Conservation (phyloP, 2,113 vertebrate species). For the Terrapene triunguis region DNA sequence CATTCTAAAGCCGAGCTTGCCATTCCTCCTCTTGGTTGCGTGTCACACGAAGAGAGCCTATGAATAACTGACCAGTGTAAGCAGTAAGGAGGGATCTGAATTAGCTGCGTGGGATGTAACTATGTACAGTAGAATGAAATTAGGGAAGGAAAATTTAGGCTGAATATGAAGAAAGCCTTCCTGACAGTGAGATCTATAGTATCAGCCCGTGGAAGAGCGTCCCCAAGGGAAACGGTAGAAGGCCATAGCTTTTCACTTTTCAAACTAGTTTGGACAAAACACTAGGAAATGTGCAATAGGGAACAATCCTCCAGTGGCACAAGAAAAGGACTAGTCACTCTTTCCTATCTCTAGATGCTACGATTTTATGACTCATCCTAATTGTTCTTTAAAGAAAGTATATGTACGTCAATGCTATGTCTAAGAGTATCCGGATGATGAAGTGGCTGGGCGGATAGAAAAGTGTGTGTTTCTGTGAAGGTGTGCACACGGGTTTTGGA, state of each 20-base stretch:
- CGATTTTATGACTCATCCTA: neutral
- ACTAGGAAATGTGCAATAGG: rapidly evolving
- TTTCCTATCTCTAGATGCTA: rapidly evolving
- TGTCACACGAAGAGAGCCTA: rapidly evolving
- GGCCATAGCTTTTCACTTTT: neutral
- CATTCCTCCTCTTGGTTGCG: neutral
- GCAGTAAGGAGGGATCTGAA: neutral
- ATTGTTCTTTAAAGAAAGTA: neutral
- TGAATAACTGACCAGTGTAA: neutral
- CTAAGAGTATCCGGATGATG: neutral
- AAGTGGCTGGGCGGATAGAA: neutral
- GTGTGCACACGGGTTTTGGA: rapidly evolving
- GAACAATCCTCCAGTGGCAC: neutral
- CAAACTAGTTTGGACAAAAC: neutral
- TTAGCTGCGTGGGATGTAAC: neutral
- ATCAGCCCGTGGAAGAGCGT: neutral
- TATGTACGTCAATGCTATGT: rapidly evolving
- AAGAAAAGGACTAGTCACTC: neutral
- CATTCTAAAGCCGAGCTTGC: neutral
- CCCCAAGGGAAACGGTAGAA: neutral
- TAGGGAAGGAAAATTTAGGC: neutral
- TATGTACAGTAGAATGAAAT: neutral
- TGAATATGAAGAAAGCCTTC: neutral
- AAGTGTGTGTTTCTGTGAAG: neutral
- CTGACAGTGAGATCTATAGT: neutral